These are phyloP conservation scores for Pelobates fuscus DNA, from an alignment of 2,113 vertebrate genomes.

Conservation along the genomic window DNA sequence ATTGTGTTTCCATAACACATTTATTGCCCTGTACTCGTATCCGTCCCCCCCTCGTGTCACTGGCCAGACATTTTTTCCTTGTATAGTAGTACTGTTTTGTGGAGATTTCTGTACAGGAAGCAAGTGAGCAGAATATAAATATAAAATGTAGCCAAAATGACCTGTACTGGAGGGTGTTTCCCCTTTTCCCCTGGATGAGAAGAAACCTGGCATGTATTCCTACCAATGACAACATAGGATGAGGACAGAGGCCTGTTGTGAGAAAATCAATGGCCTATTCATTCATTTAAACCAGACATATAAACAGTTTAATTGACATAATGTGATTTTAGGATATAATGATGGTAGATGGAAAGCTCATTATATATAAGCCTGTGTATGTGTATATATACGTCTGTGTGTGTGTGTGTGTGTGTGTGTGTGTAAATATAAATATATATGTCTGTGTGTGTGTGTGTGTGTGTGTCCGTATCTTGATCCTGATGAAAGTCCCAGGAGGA, in stretches of 20 bases:
- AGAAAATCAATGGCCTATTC: conserved; percentile 33
- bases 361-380: background rate
- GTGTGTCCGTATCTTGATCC: too few species aligned
- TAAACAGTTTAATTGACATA: conserved; percentile 8
- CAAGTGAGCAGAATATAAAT: conserved; percentile 27
- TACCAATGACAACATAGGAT: conserved; percentile 25
- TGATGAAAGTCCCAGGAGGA: too few species aligned
- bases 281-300: conserved; percentile 38
- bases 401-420: too few species aligned
- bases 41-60: too few species aligned
- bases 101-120: conserved; percentile 33
- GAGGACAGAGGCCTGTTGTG: conserved; percentile 41
- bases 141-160: conserved; percentile 21
- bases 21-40: too few species aligned
- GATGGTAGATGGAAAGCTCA: background rate
- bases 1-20: too few species aligned
- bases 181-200: conserved; percentile 33
- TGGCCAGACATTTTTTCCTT: conserved; percentile 11
- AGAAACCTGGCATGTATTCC: conserved; percentile 26
- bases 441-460: too few species aligned
- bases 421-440: too few species aligned
- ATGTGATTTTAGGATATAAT: conserved; percentile 4
- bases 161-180: conserved; percentile 34
- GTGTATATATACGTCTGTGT: too few species aligned
- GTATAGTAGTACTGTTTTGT: conserved; percentile 19